Conservation (phyloP, 2,888 invertebrate species). For the Biston betularia region DNA sequence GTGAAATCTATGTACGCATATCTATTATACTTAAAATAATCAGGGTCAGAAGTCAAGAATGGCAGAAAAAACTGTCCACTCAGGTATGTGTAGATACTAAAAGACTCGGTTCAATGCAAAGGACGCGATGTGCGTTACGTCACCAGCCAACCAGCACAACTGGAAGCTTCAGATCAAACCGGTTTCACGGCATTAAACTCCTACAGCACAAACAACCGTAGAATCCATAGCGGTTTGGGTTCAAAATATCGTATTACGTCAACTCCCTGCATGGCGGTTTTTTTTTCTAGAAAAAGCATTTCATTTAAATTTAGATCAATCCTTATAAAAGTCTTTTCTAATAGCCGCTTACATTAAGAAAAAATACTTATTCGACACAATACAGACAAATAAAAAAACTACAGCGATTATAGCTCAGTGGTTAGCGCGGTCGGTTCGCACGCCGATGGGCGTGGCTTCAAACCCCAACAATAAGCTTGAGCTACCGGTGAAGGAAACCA, state of each 20-base stretch:
- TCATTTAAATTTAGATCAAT: too few species aligned
- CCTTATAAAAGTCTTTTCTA: too few species aligned
- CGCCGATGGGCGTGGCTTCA: too few species aligned
- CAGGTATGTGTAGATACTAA: too few species aligned
- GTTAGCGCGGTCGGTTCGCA: too few species aligned
- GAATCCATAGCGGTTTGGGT: conserved; percentile 32
- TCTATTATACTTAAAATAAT: not conserved
- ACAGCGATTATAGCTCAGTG: too few species aligned
- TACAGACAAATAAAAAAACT: too few species aligned
- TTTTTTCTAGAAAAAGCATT: not conserved
- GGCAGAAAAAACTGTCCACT: not conserved
- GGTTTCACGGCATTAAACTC: conserved; percentile 46
- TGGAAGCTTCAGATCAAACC: conserved; percentile 46
- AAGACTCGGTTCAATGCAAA: conserved; percentile 11
- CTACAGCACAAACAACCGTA: conserved; percentile 41
- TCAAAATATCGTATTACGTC: conserved; percentile 37
- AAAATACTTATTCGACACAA: too few species aligned
- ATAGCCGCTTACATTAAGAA: too few species aligned
- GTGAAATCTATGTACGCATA: too few species aligned
- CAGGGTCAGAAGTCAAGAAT: not conserved
- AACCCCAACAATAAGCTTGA: too few species aligned
- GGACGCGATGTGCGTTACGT: conserved; percentile 44
- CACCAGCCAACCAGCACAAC: conserved; percentile 43
- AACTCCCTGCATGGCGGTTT: conserved; percentile 18
- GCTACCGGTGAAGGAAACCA: too few species aligned